Evolutionary conservation across 2,113 vertebrate species (phyloP), one percentile per base, ranked within the genome.

Genomic region (Gopherus flavomarginatus): DNA sequence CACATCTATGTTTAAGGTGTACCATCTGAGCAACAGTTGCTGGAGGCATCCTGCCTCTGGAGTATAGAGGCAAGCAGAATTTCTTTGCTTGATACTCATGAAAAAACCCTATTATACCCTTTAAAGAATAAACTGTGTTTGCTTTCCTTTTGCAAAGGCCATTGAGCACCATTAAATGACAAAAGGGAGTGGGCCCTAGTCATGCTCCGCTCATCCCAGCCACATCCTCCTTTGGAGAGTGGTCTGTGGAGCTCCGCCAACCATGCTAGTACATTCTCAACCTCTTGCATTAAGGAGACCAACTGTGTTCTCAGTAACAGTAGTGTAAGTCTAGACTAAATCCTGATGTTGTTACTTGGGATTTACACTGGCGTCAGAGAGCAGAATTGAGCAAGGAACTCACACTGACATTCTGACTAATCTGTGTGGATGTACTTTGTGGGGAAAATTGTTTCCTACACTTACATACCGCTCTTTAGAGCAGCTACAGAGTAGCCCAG

Each of bases 391-490:
- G 56, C 91, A 49, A 62, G 56, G 54, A 92, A 44, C 54, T 94
- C 38, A 85, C 38, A 89, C 27, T 21, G 29, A 31, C 14, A 35
- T 62, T 26, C 24, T 78, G 75, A 78, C 24, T 42, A 44, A 10
- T 26, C 38, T 47, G 42, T 44, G 42, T 29, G 42, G 42, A 47
- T 78, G 82, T 80, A 92, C 52, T 88, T 93, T 78, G 94, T 83
- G 83, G 92, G 42, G 65, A 75, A 91, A 94, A 90, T 90, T 86
- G 86, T 96, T 95, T 85, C 94, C 89, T 59, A 94, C 72, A 89
- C 47, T 75, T 90, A 79, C 93, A 47, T 3, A 24, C 17, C 59
- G 50, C 38, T 62, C 69, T 93, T 35, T 0, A 31, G 93, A 95
- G 75, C 22, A 78, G 42, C 44, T 47, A 72, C 85, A 92, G 77